phyloP scores from a whole-genome alignment of 1,140 invertebrate species.

The Thaumetopoea pityocampa region DNA sequence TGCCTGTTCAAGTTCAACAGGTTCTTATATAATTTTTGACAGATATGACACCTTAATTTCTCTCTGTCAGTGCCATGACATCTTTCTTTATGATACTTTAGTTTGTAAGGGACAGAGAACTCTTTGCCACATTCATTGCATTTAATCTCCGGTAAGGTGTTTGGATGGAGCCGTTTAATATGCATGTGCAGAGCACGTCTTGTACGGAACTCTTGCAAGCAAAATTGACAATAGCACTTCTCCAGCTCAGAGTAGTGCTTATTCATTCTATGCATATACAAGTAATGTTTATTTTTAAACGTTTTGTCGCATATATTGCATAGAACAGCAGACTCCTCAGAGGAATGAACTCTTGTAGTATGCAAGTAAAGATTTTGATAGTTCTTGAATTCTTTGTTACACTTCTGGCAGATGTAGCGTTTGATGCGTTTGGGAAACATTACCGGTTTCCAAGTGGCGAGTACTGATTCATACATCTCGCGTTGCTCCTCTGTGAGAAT shows the following conservation, averaged over 20 bases:
- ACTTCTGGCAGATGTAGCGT: constrained; percentile 61
- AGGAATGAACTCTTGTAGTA: constrained; percentile 58
- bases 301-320: constrained; percentile 64
- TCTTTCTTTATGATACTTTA: constrained; percentile 52
- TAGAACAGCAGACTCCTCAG: constrained; percentile 53
- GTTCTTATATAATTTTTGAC: constrained; percentile 57
- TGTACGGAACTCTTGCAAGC: constrained; percentile 59
- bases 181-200: constrained; percentile 57
- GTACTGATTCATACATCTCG: constrained; percentile 62
- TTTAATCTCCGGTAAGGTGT: constrained; percentile 54
- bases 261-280: constrained; percentile 69
- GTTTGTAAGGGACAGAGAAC: constrained; percentile 56
- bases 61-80: constrained; percentile 45
- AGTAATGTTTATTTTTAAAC: constrained; percentile 66
- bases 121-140: constrained; percentile 58
- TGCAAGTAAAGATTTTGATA: constrained; percentile 65
- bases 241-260: constrained; percentile 62
- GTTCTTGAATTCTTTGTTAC: constrained; percentile 65
- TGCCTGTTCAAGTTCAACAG: constrained; percentile 56
- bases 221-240: constrained; percentile 64
- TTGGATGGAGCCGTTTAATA: constrained; percentile 53
- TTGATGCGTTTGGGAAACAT: constrained; percentile 54
- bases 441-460: constrained; percentile 59
- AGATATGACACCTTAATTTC: constrained; percentile 58
- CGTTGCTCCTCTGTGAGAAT: constrained; percentile 52